Base-by-base conservation (phyloP, 2,888 invertebrate species). In the Eucera pruinosa region DNA sequence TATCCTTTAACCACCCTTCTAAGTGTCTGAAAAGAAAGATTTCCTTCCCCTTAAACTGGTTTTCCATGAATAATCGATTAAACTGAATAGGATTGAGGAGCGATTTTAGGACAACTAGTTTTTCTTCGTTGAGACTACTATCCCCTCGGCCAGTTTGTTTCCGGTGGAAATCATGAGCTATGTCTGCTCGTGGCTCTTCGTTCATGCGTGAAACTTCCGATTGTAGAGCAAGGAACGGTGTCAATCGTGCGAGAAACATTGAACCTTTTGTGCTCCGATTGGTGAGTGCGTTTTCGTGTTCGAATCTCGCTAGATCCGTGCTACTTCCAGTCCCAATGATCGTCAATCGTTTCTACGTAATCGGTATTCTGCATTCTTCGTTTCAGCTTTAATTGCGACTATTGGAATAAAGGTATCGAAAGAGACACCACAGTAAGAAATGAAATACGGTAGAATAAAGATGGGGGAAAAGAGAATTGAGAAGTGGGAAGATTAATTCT, bases 201-300 rank as follows among this genome's bases (percentile, higher is more conserved):
- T 73, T 85, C 85, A 84, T 85, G 85, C 86, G 81, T 84, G 65
- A 82, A 88, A 79, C 82, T 83, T 88, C 82, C 83, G 82, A 86
- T 88, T 83, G 85, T 65, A 72, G 80, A 68, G 75, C 68, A 75
- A 81, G 78, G 80, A 83, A 81, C 81, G 69, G 47, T 80, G 81
- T 86, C 84, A 83, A 81, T 87, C 82, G 82, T 87, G 79, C 83
- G 77, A 84, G 82, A 81, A 84, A 84, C 81, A 85, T 85, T 76
- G 55, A 81, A 70, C 70, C 76, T 80, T 77, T 84, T 84, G 83
- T 84, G 55, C 47, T 48, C 61, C 27, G 41, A n/a, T 27, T 33
- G 25, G 52, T 27, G 67, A 83, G 84, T 74, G 84, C 71, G 65
- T 81, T 81, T 58, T 74, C 79, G 67, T 83, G 81, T 79, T 50